Base-by-base conservation (phyloP, 2,888 invertebrate species). In the Chesias legatella region DNA sequence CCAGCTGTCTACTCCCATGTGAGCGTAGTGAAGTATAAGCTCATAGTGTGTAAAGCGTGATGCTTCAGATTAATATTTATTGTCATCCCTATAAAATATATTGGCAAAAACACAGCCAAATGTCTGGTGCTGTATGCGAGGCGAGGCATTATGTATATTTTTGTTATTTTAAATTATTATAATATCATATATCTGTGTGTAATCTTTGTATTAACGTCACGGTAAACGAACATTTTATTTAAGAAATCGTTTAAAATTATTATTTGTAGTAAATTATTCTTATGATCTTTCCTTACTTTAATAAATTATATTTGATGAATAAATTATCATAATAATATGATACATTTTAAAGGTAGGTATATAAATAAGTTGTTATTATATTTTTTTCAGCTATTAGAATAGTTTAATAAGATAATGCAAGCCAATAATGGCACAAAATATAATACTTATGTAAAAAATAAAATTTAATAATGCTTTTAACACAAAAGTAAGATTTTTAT, bases 1-100 rank as follows among this genome's bases (percentile, higher is more conserved):
- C 58, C 88, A 88, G 56, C 69, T 89, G 43, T 89, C 88, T 10
- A 89, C 89, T 43, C 88, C 88, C 35, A 89, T 89, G 89, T 89
- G 67, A 75, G 56, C n/a, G n/a, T n/a, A n/a, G n/a, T n/a, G 27
- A 36, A 37, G 26, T n/a, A 26, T 40, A 37, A 33, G 22, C 33
- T 17, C 13, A 40, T 44, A 36, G 44, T 25, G 39, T 32, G 8
- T 35, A 48, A 40, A 41, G 48, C 36, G 30, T 39, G 42, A 36
- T 43, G 45, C 48, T 53, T 42, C 23, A 29, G 10, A 10, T 25
- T 10, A 11, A 36, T 17, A 33, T 10, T 24, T 23, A 39, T 43
- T 17, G 13, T 17, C 13, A 17, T 10, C 30, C 34, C 9, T 25
- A 7, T 29, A 20, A 27, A 9, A 22, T n/a, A 13, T 7, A n/a